phyloP scores from a whole-genome alignment of 2,797 vertebrate species.

The Coregonus suidteri region DNA sequence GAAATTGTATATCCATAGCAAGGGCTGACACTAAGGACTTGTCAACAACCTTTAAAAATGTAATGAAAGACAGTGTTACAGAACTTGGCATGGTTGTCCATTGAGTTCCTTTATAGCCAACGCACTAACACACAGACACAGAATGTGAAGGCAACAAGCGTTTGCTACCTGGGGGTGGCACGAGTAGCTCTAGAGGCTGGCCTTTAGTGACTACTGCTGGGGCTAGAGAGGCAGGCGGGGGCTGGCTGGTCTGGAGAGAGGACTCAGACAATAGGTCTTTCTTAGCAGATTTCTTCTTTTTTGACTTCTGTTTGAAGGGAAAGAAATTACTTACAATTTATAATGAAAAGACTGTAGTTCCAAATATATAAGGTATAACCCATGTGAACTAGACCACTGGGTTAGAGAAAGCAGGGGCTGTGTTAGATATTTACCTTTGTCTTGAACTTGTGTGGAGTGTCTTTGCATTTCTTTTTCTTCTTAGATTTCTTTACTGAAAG shows the following conservation, averaged over 20 bases:
- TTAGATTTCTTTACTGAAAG: constrained; percentile 15
- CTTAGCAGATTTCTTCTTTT: background rate
- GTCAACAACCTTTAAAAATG: background rate
- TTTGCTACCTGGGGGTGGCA: constrained; percentile 38
- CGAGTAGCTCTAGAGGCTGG: constrained; percentile 25
- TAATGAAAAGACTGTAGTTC: background rate
- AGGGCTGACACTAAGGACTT: background rate
- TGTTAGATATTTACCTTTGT: constrained; percentile 7
- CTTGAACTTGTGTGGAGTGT: background rate
- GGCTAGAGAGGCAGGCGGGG: background rate
- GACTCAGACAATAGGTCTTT: background rate
- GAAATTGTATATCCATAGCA: background rate
- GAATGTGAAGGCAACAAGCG: background rate
- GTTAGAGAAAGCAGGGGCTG: background rate
- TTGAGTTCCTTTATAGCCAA: background rate
- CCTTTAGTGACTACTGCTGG: background rate
- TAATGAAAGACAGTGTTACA: background rate
- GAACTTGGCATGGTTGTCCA: background rate
- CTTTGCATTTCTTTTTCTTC: constrained; percentile 12
- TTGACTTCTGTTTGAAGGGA: background rate
- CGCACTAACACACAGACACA: background rate
- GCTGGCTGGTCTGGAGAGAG: background rate
- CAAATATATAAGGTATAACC: background rate
- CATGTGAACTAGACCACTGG: background rate
- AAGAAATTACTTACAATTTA: background rate